Evolutionary conservation across 2,113 vertebrate species (phyloP), one percentile per base, ranked within the genome.

Genomic region (Montifringilla adamsi): DNA sequence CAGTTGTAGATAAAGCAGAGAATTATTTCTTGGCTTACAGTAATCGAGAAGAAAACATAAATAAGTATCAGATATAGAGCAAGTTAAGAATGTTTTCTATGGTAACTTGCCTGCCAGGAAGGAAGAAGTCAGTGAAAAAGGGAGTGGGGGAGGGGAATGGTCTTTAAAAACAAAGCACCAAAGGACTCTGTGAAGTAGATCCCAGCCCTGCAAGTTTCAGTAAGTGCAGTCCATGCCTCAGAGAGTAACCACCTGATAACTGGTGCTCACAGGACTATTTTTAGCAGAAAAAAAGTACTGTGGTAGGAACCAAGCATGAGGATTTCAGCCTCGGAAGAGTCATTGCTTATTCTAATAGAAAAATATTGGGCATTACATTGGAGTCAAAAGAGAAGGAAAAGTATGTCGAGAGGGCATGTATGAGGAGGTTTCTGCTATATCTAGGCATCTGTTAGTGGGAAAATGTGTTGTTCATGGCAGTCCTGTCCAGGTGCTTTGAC

Each of bases 1-100:
- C 83, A 68, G 56, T 16, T 88, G 83, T 33, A 84, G 85, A 81
- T 91, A 90, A 81, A 58, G 52, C 9, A 63, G n/a, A 86, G 47
- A 92, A 78, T 80, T 80, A 68, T 85, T 89, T 94, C 82, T 87
- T 92, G 70, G 35, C 52, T 87, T 90, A 63, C 27, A 92, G 85
- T 15, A 74, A 73, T 30, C 0, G 1, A 90, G 60, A 86, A 94
- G 33, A 95, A 94, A 94, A 70, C 46, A 79, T 75, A 74, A 89
- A 87, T 50, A 87, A 63, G 33, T 68, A 90, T 70, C 39, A 88
- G 46, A 37, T 91, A 80, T 10, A 82, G 47, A 63, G 37, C 35
- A 88, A 85, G 33, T 73, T 85, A 93, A 80, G 46, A 87, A 69
- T 58, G 33, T 67, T 90, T 93, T 87, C 73, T 87, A 5, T 56